Evolutionary conservation across 2,888 invertebrate genomes (phyloP), one percentile per base, ranked within the genome.

Genomic region (Drosophila yooni): DNA sequence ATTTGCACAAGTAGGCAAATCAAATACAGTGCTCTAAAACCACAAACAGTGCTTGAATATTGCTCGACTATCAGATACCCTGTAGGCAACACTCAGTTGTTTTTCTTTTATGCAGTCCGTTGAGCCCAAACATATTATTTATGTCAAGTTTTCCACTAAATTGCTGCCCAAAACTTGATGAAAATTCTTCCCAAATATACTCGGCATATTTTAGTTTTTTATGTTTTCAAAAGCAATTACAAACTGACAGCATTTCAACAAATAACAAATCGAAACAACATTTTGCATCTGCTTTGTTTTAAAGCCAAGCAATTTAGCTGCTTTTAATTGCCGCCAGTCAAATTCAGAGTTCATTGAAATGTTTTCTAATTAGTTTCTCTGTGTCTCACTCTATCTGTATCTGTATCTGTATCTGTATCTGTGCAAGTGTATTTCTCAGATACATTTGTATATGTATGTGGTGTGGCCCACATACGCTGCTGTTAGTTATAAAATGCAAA

Each of bases 351-450:
- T 31, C n/a, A 76, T 52, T 71, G 59, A 81, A 78, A 69, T 81
- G 57, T 65, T 81, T 78, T 18, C 81, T 78, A 81, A 78, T 81
- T 78, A 72, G 78, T 77, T 65, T 66, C 10, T 54, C 18, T 56
- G 40, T 27, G 51, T 46, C 21, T 13, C 6, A 36, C 6, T 56
- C 13, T 21, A 21, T 1, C 21, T 21, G 27, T 27, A 27, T 27
- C 27, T 27, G 7, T 51, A 27, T n/a, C 48, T 59, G 53, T 65
- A 43, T n/a, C 56, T 61, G n/a, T 46, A 29, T 13, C 27, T 40
- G 21, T 52, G 46, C 46, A 25, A 25, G 15, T 70, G 61, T 62
- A 71, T 63, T 65, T 58, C 46, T 53, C 69, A 61, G 60, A 66
- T 76, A 63, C 63, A 52, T 11, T 18, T 54, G 25, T 18, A 38